These are phyloP conservation scores for Alsophila aescularia DNA, from an alignment of 2,888 invertebrate species.

Conservation along the genomic window DNA sequence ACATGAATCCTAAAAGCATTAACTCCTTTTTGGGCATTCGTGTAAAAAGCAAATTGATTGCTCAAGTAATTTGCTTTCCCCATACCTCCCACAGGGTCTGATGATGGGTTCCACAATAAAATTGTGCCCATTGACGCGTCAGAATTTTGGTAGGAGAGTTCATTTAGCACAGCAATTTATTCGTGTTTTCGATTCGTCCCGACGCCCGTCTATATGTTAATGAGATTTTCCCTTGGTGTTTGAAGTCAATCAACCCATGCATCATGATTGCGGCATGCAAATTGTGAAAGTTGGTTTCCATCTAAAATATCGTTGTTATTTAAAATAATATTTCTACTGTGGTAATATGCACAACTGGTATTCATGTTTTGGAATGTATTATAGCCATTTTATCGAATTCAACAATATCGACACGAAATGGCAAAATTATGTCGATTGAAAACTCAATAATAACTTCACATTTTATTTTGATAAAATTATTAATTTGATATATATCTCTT, in stretches of 20 bases:
- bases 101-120: conserved; percentile 9
- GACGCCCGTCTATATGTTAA: conserved; percentile 54
- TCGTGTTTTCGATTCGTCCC: conserved; percentile 31
- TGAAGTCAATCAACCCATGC: conserved; percentile 50
- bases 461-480: too few species aligned
- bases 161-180: conserved; percentile 29
- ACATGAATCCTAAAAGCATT: too few species aligned
- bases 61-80: background rate
- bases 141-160: conserved; percentile 38
- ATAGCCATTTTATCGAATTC: too few species aligned
- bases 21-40: too few species aligned
- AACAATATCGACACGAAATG: too few species aligned
- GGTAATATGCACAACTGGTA: too few species aligned
- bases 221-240: conserved; percentile 48
- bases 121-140: conserved; percentile 9
- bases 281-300: conserved; percentile 30
- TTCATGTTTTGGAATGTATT: too few species aligned
- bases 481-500: too few species aligned
- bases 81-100: background rate
- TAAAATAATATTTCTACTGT: background rate
- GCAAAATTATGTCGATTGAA: too few species aligned
- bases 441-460: too few species aligned
- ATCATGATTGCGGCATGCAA: conserved; percentile 43
- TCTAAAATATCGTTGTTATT: background rate
- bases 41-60: background rate